These are phyloP conservation scores for Bradynema listronoti DNA, from an alignment of 1,140 invertebrate genomes.

Conservation along the genomic window DNA sequence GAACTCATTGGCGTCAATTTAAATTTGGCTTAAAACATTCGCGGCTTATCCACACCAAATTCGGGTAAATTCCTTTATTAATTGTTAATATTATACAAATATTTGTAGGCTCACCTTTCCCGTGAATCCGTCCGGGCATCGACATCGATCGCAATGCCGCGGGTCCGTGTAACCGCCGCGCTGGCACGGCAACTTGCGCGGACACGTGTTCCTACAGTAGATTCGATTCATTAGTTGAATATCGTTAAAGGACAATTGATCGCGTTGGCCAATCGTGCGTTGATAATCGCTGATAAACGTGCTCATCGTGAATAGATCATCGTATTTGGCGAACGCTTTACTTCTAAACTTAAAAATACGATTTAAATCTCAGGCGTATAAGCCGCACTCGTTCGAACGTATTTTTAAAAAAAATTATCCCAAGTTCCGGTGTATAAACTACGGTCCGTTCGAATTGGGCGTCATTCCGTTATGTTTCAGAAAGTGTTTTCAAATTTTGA, in stretches of 20 bases:
- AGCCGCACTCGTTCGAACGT: no score
- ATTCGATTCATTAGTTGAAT: slow-evolving; percentile 57
- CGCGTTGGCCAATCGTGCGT: slow-evolving; percentile 51
- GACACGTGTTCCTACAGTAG: slow-evolving; percentile 50
- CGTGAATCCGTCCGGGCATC: slow-evolving; percentile 57
- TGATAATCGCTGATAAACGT: slow-evolving; percentile 56
- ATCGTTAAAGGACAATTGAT: slow-evolving; percentile 58
- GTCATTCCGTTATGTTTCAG: no score
- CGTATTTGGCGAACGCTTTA: slow-evolving; percentile 55
- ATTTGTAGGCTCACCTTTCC: slow-evolving; percentile 31
- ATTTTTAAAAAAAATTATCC: no score
- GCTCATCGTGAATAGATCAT: slow-evolving; percentile 56
- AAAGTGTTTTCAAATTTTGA: no score
- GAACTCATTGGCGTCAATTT: no score
- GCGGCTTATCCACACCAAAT: no score
- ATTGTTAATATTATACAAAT: background rate
- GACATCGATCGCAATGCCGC: slow-evolving; percentile 50
- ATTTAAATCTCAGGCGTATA: slow-evolving; percentile 2
- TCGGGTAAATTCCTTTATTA: slow-evolving; percentile 3
- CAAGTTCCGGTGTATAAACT: no score
- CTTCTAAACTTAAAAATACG: slow-evolving; percentile 39
- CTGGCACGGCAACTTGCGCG: slow-evolving; percentile 50
- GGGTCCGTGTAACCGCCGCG: slow-evolving; percentile 56
- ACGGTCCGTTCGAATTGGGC: no score
- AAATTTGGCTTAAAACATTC: no score